Evolutionary conservation across 2,797 vertebrate genomes (phyloP).

Genomic region (Chelon labrosus): DNA sequence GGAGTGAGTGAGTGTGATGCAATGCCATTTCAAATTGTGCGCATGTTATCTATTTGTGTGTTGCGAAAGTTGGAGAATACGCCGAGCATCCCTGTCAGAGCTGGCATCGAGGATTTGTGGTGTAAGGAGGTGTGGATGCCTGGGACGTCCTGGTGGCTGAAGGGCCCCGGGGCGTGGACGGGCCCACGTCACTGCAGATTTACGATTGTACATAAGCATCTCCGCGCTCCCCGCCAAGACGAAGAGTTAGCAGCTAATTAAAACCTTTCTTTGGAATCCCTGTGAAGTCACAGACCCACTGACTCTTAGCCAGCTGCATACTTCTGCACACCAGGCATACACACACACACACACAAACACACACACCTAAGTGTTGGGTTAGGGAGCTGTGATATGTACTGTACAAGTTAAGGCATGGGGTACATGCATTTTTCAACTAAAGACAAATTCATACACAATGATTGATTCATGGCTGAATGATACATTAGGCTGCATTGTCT

Average conservation of each 20-base stretch:
- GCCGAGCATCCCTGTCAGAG: constrained; percentile 4
- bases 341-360: constrained; percentile 15
- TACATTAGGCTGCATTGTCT: no score
- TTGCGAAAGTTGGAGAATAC: constrained; percentile 17
- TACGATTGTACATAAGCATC: constrained; percentile 77
- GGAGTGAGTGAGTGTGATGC: constrained; percentile 5
- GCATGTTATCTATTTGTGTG: background rate
- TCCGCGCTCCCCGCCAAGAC: constrained; percentile 74
- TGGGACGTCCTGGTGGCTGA: constrained; percentile 51
- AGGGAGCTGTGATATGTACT: constrained; percentile 13
- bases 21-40: constrained; percentile 31
- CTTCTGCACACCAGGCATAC: constrained; percentile 23
- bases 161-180: constrained; percentile 62
- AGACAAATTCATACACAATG: no score
- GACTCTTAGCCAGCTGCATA: constrained; percentile 34
- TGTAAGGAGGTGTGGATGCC: constrained; percentile 30
- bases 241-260: constrained; percentile 80
- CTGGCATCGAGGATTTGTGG: constrained; percentile 12
- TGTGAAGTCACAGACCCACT: constrained; percentile 74
- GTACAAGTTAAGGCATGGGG: constrained; percentile 4
- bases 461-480: no score
- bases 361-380: background rate
- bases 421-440: background rate
- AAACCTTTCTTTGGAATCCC: constrained; percentile 79
- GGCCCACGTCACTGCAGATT: constrained; percentile 72